These are phyloP conservation scores for Pipistrellus nathusii DNA, from an alignment of 2,797 vertebrate species.

Conservation along the genomic window DNA sequence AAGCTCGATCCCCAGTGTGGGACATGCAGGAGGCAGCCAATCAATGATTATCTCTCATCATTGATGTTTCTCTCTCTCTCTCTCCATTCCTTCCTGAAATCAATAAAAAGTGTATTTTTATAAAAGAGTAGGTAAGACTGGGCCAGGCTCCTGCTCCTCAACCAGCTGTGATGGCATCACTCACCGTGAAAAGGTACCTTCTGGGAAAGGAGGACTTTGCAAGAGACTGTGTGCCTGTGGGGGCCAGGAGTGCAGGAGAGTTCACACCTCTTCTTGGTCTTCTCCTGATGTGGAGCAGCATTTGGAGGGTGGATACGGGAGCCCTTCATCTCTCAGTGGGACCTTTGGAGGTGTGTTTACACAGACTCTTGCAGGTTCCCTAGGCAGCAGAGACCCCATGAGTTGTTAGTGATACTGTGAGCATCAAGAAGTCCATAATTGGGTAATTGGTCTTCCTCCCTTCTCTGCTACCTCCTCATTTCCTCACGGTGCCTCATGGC, in stretches of 20 bases:
- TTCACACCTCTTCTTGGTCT: background rate
- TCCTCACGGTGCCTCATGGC: background rate
- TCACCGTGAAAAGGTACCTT: conserved; percentile 96
- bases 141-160: accelerated
- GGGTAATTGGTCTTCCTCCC: background rate
- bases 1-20: too few species aligned
- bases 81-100: too few species aligned
- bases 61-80: too few species aligned
- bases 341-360: background rate
- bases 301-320: background rate
- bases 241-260: background rate
- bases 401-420: background rate
- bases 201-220: conserved; percentile 91
- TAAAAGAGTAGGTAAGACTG: background rate
- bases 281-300: background rate
- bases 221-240: background rate
- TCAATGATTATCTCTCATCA: too few species aligned
- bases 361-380: background rate
- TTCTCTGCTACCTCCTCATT: background rate
- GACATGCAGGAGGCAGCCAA: too few species aligned
- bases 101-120: too few species aligned
- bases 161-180: conserved; percentile 86
- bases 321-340: background rate
- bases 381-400: too few species aligned
- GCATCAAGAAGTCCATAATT: background rate